Conservation (phyloP, 2,888 invertebrate species). For the Drosophila rellima region DNA sequence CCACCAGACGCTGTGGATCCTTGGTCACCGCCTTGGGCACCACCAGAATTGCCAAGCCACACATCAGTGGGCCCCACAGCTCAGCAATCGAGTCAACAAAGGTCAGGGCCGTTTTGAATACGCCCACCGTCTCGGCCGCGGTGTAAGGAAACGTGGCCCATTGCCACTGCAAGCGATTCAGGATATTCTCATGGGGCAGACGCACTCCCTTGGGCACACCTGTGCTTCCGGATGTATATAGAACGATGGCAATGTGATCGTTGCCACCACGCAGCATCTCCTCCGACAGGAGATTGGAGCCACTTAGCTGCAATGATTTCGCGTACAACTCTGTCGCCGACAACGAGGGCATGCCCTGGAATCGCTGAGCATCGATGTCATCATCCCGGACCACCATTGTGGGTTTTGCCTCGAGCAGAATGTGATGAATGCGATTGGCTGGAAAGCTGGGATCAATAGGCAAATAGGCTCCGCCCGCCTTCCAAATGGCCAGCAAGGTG, state of each 20-base stretch:
- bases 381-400: conserved; percentile 89
- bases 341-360: conserved; percentile 73
- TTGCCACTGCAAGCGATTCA: conserved; percentile 95
- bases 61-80: conserved; percentile 94
- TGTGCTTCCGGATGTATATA: conserved; percentile 92
- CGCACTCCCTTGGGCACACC: conserved; percentile 96
- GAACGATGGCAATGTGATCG: conserved; percentile 81
- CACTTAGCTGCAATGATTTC: conserved; percentile 73
- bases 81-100: conserved; percentile 96
- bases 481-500: conserved; percentile 91
- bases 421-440: conserved; percentile 90
- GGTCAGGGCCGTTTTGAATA: conserved; percentile 96
- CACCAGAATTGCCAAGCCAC: conserved; percentile 90
- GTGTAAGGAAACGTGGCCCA: conserved; percentile 93
- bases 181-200: conserved; percentile 90
- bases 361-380: conserved; percentile 76
- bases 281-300: conserved; percentile 81
- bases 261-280: conserved; percentile 84
- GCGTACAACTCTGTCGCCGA: conserved; percentile 77
- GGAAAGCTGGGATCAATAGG: conserved; percentile 92
- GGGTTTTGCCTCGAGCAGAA: conserved; percentile 91
- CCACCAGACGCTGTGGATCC: conserved; percentile 91
- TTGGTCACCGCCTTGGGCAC: conserved; percentile 91
- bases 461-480: conserved; percentile 93
- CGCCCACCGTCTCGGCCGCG: conserved; percentile 89